These are phyloP conservation scores for Ptychadena robeensis DNA, from an alignment of 2,797 vertebrate genomes.

Conservation along the genomic window DNA sequence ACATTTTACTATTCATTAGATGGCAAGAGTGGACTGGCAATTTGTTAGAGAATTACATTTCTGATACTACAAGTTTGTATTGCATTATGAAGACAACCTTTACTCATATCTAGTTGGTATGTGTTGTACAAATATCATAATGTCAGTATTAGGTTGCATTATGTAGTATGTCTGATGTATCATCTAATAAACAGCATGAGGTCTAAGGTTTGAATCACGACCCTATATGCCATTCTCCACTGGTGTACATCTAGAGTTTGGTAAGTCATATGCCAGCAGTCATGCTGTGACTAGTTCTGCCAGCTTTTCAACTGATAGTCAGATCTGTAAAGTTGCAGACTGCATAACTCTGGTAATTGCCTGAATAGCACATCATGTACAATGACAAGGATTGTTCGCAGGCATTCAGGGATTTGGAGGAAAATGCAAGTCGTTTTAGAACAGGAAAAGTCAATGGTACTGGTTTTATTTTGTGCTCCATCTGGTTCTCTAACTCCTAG, in stretches of 20 bases:
- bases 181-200: not conserved
- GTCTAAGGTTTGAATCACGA: slow-evolving; percentile 1
- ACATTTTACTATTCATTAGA: not conserved
- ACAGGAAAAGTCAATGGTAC: slow-evolving; percentile 64
- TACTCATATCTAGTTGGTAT: not conserved
- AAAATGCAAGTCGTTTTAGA: slow-evolving; percentile 61
- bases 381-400: slow-evolving; percentile 70
- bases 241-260: slow-evolving; percentile 60
- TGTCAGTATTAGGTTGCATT: not conserved
- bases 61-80: no score
- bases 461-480: slow-evolving; percentile 65
- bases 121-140: not conserved
- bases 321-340: slow-evolving; percentile 68
- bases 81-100: not conserved
- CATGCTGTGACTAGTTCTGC: slow-evolving; percentile 64
- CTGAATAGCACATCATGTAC: slow-evolving; percentile 67
- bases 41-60: no score
- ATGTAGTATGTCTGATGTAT: not conserved
- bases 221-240: slow-evolving; percentile 27
- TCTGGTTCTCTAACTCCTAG: slow-evolving; percentile 62
- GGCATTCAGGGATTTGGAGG: slow-evolving; percentile 64
- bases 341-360: slow-evolving; percentile 72
- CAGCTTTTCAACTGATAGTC: slow-evolving; percentile 67
- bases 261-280: slow-evolving; percentile 49
- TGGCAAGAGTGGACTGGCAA: not conserved